These are phyloP conservation scores for Masticophis lateralis DNA, from an alignment of 2,797 vertebrate species.

Conservation along the genomic window DNA sequence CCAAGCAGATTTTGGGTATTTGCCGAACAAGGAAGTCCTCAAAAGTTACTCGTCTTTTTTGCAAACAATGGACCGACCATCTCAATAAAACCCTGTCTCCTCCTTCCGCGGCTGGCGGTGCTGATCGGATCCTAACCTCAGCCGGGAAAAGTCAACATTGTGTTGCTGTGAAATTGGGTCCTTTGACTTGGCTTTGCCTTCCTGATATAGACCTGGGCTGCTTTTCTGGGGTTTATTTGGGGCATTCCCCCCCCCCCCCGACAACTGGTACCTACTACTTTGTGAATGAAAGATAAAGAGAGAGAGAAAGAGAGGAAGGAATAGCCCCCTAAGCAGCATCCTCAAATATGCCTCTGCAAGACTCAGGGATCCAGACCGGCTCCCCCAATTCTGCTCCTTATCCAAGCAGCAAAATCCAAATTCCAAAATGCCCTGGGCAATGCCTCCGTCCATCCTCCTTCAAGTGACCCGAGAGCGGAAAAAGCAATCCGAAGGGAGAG, in stretches of 20 bases:
- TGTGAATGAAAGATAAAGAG: constrained; percentile 38
- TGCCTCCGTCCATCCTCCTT: constrained; percentile 30
- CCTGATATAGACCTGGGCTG: neutral
- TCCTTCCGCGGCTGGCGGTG: neutral
- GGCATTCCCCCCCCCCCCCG: neutral
- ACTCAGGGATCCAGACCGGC: constrained; percentile 66
- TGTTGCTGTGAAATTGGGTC: constrained; percentile 41
- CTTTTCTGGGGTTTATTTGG: too few relatives aligned
- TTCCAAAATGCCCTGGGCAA: constrained; percentile 35
- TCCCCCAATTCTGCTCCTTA: constrained; percentile 61
- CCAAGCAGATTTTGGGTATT: constrained; percentile 53
- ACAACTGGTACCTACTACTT: constrained; percentile 55
- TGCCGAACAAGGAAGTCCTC: constrained; percentile 62
- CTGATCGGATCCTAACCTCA: constrained; percentile 41
- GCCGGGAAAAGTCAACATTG: constrained; percentile 57
- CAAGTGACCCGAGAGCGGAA: neutral
- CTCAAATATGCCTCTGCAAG: constrained; percentile 52
- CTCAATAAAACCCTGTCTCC: constrained; percentile 28
- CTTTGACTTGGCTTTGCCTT: constrained; percentile 41
- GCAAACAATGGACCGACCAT: constrained; percentile 49
- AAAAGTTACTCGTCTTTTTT: constrained; percentile 67
- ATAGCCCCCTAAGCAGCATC: constrained; percentile 58
- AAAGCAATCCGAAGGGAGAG: neutral
- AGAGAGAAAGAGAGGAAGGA: neutral
- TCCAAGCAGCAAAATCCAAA: constrained; percentile 36